Conservation (phyloP, 2,113 vertebrate species). For the Pyrgilauda ruficollis region DNA sequence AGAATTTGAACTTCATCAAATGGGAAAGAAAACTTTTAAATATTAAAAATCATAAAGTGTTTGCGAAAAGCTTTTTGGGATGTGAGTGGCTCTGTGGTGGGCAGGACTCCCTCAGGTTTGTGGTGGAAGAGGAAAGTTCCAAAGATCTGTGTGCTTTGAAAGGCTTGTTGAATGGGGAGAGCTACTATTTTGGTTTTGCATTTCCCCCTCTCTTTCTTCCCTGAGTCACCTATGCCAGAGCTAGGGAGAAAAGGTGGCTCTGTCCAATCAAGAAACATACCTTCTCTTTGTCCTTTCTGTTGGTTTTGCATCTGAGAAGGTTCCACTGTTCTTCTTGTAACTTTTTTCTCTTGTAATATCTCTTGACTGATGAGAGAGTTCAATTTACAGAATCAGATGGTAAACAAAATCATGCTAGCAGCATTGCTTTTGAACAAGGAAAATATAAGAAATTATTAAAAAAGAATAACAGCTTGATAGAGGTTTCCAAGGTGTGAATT, state of each 20-base stretch:
- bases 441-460: background rate
- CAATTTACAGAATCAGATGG: background rate
- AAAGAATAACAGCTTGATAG: background rate
- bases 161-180: background rate
- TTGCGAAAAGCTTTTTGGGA: background rate
- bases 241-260: background rate
- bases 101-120: fast-evolving
- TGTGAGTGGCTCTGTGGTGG: fast-evolving
- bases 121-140: background rate
- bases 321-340: background rate
- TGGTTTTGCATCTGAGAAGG: background rate
- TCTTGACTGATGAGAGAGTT: background rate
- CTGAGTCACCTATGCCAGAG: background rate
- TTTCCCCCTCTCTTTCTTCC: background rate
- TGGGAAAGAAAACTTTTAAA: background rate
- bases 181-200: background rate
- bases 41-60: background rate
- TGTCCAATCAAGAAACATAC: background rate
- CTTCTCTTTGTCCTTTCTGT: background rate
- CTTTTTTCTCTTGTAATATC: background rate
- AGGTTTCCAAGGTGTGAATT: background rate
- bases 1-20: background rate
- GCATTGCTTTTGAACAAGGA: background rate
- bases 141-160: background rate
- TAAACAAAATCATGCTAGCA: background rate